Evolutionary conservation across 2,113 vertebrate genomes (phyloP), one percentile per base, ranked within the genome.

Genomic region (Tiliqua scincoides): DNA sequence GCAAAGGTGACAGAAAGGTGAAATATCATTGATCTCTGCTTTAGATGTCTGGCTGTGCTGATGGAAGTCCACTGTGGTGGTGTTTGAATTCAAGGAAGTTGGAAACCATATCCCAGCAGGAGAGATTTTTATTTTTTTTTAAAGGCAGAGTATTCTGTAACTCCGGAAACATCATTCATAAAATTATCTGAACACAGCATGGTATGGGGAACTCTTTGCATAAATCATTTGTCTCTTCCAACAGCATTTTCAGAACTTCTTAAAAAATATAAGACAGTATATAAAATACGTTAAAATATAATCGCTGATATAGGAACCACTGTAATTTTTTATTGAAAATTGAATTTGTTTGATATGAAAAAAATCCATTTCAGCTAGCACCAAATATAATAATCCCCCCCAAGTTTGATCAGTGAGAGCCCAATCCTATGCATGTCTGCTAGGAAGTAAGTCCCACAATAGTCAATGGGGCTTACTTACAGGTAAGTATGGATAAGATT

Each of bases 71-170:
- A 78, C 78, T 83, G 77, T 83, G 91, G 87, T 85, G 80, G 75
- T 79, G 79, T 93, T 78, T 85, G 90, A 90, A 79, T 79, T 83
- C 88, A 91, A 74, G 90, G 79, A 89, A 67, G 92, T 92, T 90
- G 74, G 90, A 94, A 89, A 86, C 89, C 94, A 61, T 82, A 89
- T 4, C 0, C 61, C 74, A 82, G 74, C n/a, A 84, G 86, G 32
- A 71, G 72, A 89, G 59, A 59, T n/a, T n/a, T n/a, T n/a, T n/a
- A n/a, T n/a, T n/a, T n/a, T n/a, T n/a, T n/a, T n/a, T n/a, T n/a
- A n/a, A n/a, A 48, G 10, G 7, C 61, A 83, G 83, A 76, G 32
- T 2, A 14, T 59, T 87, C 74, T 32, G 10, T 40, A 88, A 75
- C 15, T 89, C 74, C 70, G 68, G 54, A 89, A 91, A 93, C 88